Percentiles rank a stretch among this genome's conserved stretches.
Evolutionary conservation across 2,113 vertebrate species (phyloP).

Genomic region (Crotalus helleri): DNA sequence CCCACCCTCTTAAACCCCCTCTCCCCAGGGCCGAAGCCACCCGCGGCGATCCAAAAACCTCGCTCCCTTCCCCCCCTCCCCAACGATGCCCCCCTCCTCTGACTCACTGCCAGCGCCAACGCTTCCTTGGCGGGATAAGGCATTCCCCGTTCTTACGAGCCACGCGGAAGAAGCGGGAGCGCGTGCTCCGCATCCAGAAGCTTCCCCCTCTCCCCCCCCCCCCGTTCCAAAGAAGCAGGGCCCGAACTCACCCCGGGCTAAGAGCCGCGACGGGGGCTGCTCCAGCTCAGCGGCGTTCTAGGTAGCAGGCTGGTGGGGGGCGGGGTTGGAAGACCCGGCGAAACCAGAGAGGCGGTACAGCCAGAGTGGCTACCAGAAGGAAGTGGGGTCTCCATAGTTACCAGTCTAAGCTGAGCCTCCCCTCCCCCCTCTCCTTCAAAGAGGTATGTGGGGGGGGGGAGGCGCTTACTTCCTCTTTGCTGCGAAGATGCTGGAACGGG

Average conservation of each 20-base stretch:
- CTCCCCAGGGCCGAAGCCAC: background rate
- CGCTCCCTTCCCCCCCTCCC: background rate
- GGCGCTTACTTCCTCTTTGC: background rate
- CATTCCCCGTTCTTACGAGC: too few relatives aligned
- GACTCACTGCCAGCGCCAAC: background rate
- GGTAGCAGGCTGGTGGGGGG: background rate
- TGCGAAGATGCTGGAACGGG: background rate
- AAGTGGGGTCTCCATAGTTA: background rate
- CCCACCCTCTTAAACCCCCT: too few relatives aligned
- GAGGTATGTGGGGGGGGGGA: too few relatives aligned
- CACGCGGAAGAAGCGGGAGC: background rate
- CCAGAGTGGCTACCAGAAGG: constrained; percentile 14
- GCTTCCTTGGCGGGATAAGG: background rate
- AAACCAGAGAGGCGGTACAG: constrained; percentile 5
- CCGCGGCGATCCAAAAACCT: background rate
- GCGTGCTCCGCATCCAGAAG: background rate
- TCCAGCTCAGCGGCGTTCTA: background rate
- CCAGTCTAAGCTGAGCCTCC: background rate
- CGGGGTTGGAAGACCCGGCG: constrained; percentile 25
- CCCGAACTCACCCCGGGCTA: constrained; percentile 7
- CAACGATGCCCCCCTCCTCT: background rate
- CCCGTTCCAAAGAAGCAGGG: background rate
- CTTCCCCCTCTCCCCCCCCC: fast-evolving
- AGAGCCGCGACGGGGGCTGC: background rate
- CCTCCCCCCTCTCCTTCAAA: background rate